phyloP scores from a whole-genome alignment of 2,797 vertebrate genomes.

The Chelon auratus region DNA sequence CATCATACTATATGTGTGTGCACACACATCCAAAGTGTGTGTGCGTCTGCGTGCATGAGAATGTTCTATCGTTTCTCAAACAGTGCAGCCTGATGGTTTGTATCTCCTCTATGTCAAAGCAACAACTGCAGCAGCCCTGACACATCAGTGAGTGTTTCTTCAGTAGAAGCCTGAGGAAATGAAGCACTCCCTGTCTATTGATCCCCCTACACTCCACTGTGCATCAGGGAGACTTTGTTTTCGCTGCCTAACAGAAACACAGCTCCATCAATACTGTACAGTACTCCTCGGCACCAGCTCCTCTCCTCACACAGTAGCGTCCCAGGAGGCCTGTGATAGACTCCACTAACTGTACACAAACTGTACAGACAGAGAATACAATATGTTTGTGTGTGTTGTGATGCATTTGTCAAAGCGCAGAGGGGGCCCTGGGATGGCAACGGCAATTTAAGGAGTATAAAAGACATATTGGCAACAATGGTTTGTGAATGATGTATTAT shows the following conservation, averaged over 20 bases:
- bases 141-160: slow-evolving; percentile 83
- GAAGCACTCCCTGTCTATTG: slow-evolving; percentile 80
- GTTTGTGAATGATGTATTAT: slow-evolving; percentile 85
- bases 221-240: slow-evolving; percentile 84
- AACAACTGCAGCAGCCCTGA: slow-evolving; percentile 76
- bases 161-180: slow-evolving; percentile 81
- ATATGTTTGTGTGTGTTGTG: slow-evolving; percentile 83
- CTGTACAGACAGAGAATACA: slow-evolving; percentile 81
- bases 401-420: slow-evolving; percentile 82
- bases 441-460: slow-evolving; percentile 82
- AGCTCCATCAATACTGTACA: slow-evolving; percentile 84
- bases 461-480: slow-evolving; percentile 83
- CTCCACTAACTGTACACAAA: slow-evolving; percentile 84
- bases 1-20: slow-evolving; percentile 13
- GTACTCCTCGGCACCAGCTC: slow-evolving; percentile 74
- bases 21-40: slow-evolving; percentile 14
- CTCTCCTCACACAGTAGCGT: slow-evolving; percentile 74
- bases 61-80: slow-evolving; percentile 45
- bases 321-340: slow-evolving; percentile 84
- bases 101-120: slow-evolving; percentile 70
- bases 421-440: slow-evolving; percentile 79
- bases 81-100: slow-evolving; percentile 60
- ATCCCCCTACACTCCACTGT: slow-evolving; percentile 82
- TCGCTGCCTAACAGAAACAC: slow-evolving; percentile 84
- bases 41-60: slow-evolving; percentile 22